phyloP scores from a whole-genome alignment of 2,113 vertebrate species.

The Varanus komodoensis region DNA sequence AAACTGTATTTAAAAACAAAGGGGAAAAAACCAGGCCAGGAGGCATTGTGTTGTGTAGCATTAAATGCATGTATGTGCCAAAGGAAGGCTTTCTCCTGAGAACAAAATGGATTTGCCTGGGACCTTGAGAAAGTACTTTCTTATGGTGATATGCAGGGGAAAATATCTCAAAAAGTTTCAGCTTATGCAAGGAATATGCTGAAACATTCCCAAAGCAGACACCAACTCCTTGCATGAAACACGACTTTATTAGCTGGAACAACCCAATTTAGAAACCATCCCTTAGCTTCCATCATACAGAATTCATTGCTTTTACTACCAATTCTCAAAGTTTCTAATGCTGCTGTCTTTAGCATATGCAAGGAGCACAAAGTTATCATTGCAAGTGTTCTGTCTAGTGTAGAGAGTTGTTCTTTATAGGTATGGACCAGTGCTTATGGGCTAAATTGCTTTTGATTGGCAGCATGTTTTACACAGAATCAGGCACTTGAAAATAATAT shows the following conservation, averaged over 20 bases:
- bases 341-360: not conserved
- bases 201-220: not conserved
- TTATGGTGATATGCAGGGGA: not conserved
- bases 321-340: not conserved
- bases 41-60: constrained; percentile 61
- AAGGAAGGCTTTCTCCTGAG: constrained; percentile 42
- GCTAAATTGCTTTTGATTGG: not conserved
- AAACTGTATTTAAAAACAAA: constrained; percentile 51
- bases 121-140: not conserved
- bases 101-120: constrained; percentile 42
- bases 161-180: not conserved
- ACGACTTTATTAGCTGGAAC: not conserved
- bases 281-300: not conserved
- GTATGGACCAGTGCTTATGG: not conserved
- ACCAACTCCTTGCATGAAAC: not conserved
- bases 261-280: not conserved
- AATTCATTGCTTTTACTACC: not conserved
- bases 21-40: constrained; percentile 51
- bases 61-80: constrained; percentile 24
- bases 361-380: not conserved
- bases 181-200: not conserved
- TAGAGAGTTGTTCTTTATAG: not conserved
- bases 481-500: not conserved
- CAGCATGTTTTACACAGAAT: not conserved
- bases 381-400: not conserved